These are phyloP conservation scores for Miniopterus natalensis DNA, from an alignment of 2,113 vertebrate genomes.

Conservation along the genomic window DNA sequence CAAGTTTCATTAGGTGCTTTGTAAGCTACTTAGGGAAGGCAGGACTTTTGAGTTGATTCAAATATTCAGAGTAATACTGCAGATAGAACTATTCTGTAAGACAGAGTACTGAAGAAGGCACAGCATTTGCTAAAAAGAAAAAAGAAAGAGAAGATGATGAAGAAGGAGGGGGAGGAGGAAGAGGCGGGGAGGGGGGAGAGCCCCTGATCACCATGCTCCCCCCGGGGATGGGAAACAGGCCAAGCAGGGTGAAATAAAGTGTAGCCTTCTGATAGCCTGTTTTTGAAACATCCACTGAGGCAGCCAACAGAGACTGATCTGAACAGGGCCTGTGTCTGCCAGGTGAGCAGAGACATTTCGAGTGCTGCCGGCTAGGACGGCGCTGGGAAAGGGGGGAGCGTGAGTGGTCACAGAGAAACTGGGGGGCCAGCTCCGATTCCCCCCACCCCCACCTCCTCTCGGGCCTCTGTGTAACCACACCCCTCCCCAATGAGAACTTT, in stretches of 20 bases:
- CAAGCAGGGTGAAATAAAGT: background rate
- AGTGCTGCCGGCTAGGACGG: background rate
- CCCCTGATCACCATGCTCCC: background rate
- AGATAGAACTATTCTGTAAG: background rate
- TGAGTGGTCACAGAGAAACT: fast-evolving
- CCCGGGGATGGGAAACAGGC: background rate
- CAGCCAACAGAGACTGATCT: background rate
- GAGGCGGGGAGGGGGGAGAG: background rate
- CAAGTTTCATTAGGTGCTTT: background rate
- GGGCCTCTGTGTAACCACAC: background rate
- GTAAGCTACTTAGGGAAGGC: background rate
- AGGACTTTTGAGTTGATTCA: background rate
- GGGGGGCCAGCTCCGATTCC: background rate
- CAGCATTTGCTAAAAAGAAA: background rate
- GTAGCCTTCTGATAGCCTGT: background rate
- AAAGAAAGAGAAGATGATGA: too few relatives aligned
- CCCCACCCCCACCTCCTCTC: background rate
- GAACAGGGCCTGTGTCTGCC: background rate
- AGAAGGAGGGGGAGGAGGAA: background rate
- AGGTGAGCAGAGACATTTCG: background rate
- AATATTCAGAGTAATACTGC: background rate
- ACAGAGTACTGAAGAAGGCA: background rate
- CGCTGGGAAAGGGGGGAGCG: background rate
- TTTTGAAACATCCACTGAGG: background rate
- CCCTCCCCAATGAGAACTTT: background rate